Base-by-base conservation (phyloP, 2,113 vertebrate species). In the Oncorhynchus kisutch region DNA sequence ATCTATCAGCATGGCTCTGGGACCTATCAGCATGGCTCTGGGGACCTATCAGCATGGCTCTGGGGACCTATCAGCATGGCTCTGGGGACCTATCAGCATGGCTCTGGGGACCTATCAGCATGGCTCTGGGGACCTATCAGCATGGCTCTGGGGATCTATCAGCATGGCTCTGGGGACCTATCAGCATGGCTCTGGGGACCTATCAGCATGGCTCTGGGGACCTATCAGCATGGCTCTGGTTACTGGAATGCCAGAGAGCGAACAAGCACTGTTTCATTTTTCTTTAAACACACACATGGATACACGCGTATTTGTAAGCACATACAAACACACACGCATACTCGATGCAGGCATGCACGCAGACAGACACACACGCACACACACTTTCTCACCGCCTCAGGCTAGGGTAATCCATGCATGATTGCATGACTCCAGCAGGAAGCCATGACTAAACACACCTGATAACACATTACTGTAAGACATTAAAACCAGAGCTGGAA, bases 401-500 rank as follows among this genome's bases (percentile, higher is more conserved):
- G 62, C 69, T 71, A 71, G 6, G 11, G 11, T 71, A 78, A 79
- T 83, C 81, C 31, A 24, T 7, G 3, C 70, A 70, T 34, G 75
- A 64, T 72, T 80, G 74, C 78, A 83, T 78, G 86, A 84, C 39
- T 45, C 39, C 75, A 83, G 51, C 67, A 81, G 76, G 71, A 75
- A 75, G 59, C 81, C 59, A 71, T 92, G 90, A 92, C 84, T 91
- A 90, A 90, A 91, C 66, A n/a, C 74, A 78, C 73, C 54, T 84
- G 81, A 83, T 79, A 84, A 84, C 72, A 72, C 81, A 81, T 88
- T 79, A 82, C 54, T 71, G 82, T 84, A 84, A 82, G 49, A 59
- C 24, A 25, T 34, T 72, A 20, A 51, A 59, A 51, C 51, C 34
- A 48, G 20, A n/a, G 39, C 34, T 72, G 49, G 16, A 9, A 66